Percentiles rank a stretch among this genome's conserved stretches.
phyloP scores from a whole-genome alignment of 2,888 invertebrate species.

The Temnothorax rugatulus region DNA sequence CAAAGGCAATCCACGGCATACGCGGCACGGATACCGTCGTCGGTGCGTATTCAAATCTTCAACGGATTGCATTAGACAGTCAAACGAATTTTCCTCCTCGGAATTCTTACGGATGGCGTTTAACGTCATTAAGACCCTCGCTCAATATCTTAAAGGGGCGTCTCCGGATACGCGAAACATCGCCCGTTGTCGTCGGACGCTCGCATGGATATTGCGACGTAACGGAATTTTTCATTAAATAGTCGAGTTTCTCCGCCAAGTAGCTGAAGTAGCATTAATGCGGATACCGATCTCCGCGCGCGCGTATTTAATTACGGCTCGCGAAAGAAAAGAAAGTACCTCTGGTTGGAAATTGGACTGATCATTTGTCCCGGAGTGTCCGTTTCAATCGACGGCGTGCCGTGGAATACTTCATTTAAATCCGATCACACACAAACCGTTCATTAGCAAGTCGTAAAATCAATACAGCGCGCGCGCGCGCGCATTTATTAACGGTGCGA shows the following conservation, averaged over 20 bases:
- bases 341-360: conserved; percentile 3
- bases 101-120: conserved; percentile 45
- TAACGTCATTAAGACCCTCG: conserved; percentile 52
- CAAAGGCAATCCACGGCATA: conserved; percentile 33
- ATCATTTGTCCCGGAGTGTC: conserved; percentile 21
- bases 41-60: conserved; percentile 52
- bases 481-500: conserved; percentile 12
- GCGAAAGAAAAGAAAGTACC: neutral
- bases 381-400: conserved; percentile 18
- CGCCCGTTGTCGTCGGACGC: neutral
- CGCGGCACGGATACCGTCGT: neutral
- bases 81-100: conserved; percentile 56
- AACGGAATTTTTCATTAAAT: conserved; percentile 61
- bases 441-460: conserved; percentile 20
- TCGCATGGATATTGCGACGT: conserved; percentile 32
- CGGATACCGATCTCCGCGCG: neutral
- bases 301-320: conserved; percentile 41
- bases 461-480: neutral
- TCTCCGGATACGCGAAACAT: conserved; percentile 26
- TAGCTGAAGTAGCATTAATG: conserved; percentile 47
- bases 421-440: neutral
- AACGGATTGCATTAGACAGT: conserved; percentile 65
- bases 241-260: conserved; percentile 50
- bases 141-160: conserved; percentile 42
- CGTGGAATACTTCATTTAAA: conserved; percentile 19